These are phyloP conservation scores for Hormiphora californensis DNA, from an alignment of 37 sponge, comb jelly and placozoan genomes.

Conservation along the genomic window DNA sequence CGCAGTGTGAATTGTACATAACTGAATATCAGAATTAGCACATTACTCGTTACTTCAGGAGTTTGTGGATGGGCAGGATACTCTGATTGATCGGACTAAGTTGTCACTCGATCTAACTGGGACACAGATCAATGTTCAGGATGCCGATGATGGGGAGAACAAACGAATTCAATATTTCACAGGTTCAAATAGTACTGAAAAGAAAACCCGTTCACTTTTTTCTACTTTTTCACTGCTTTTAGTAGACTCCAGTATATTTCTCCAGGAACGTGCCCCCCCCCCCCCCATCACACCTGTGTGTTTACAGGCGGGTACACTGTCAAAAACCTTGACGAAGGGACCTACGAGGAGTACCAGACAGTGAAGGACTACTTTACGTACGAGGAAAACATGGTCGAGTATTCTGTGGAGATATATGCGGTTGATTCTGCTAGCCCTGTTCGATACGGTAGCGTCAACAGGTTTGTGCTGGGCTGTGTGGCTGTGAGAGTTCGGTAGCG, in stretches of 20 bases:
- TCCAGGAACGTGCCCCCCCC: no score
- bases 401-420: not conserved
- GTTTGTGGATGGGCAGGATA: not conserved
- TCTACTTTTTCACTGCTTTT: no score
- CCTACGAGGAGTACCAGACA: not conserved
- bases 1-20: no score
- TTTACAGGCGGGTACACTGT: not conserved
- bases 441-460: not conserved
- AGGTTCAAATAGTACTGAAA: no score
- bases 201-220: no score
- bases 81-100: not conserved
- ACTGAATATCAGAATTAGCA: no score
- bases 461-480: no score
- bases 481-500: no score
- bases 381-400: conserved; percentile 9
- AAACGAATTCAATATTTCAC: not conserved
- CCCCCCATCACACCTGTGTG: no score
- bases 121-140: not conserved
- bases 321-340: not conserved
- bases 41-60: no score
- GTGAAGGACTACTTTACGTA: conserved; percentile 46
- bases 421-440: not conserved
- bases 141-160: conserved; percentile 26
- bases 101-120: not conserved
- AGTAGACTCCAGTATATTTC: no score